Base-by-base conservation (phyloP, 2,888 invertebrate genomes). In the Disparrhopalites patrizii region DNA sequence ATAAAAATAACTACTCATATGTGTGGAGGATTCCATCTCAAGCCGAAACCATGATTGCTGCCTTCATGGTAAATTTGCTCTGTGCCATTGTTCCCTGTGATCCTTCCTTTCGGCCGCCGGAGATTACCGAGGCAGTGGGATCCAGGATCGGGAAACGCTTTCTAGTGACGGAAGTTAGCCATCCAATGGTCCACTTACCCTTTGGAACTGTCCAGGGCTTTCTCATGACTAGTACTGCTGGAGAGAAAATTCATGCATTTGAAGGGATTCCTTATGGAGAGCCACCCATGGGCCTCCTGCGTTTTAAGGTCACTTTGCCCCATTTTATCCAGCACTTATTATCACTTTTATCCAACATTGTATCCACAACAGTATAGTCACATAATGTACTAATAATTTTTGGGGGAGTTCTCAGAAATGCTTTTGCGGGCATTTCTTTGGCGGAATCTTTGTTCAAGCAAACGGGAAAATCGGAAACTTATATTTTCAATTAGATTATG, bases 11-110 rank as follows among this genome's bases (percentile, higher is more conserved):
- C 4, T 7, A 43, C 4, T 3, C n/a, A 43, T 7, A 20, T 43
- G n/a, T n/a, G n/a, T n/a, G n/a, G n/a, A n/a, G n/a, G n/a, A n/a
- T n/a, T n/a, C n/a, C n/a, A n/a, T n/a, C n/a, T n/a, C n/a, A n/a
- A n/a, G n/a, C 31, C 33, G n/a, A 43, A 25, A 61, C 40, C 20
- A 65, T 66, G 40, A 60, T 67, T 51, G 18, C 60, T 28, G 31
- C 58, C 18, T 74, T 73, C 66, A 52, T 73, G 36, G 67, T 71
- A 23, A 72, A 74, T 47, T 54, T 74, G 15, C 50, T 74, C 8
- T 74, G 74, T 68, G 71, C 71, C 1, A 36, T 74, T 18, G 71
- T 74, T 3, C 72, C 74, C 1, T 74, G 74, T 60, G 72, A 72
- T 50, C 71, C 71, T 0, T 57, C 67, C n/a, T 71, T 47, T 57